Percentiles rank a stretch among this genome's conserved stretches.
phyloP scores from a whole-genome alignment of 2,888 invertebrate species.

The Brachyptera putata region DNA sequence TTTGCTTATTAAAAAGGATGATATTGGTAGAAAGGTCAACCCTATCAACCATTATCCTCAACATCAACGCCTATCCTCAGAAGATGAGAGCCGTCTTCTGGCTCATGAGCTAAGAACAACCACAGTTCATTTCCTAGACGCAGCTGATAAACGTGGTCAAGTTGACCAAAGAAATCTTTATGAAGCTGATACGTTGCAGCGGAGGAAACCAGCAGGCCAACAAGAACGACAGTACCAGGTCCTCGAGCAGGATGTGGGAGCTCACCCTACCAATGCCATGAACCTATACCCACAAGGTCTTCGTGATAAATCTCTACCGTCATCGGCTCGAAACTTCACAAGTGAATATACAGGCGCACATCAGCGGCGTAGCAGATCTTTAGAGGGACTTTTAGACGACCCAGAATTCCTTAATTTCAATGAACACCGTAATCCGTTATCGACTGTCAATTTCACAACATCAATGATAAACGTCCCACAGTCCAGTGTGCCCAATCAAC shows the following conservation, averaged over 20 bases:
- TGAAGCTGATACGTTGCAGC: slow-evolving; percentile 60
- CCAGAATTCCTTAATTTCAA: slow-evolving; percentile 38
- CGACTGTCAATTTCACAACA: background rate
- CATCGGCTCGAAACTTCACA: background rate
- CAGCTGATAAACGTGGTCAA: slow-evolving; percentile 42
- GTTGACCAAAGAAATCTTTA: slow-evolving; percentile 70
- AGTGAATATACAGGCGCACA: slow-evolving; percentile 29
- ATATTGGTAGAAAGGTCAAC: slow-evolving; percentile 69
- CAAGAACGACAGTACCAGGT: slow-evolving; percentile 11
- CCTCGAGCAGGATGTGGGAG: background rate
- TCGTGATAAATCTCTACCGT: slow-evolving; percentile 40
- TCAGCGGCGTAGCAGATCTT: slow-evolving; percentile 52
- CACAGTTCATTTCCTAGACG: slow-evolving; percentile 41
- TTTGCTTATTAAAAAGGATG: slow-evolving; percentile 50
- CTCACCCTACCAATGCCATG: slow-evolving; percentile 34
- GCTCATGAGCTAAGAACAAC: slow-evolving; percentile 43
- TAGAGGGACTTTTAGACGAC: slow-evolving; percentile 57
- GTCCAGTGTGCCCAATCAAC: slow-evolving; percentile 23
- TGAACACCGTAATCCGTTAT: background rate
- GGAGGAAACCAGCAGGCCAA: slow-evolving; percentile 43
- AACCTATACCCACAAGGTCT: slow-evolving; percentile 46
- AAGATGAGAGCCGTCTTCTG: slow-evolving; percentile 41
- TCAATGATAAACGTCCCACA: slow-evolving; percentile 14
- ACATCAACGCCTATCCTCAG: slow-evolving; percentile 14
- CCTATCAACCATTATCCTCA: slow-evolving; percentile 50